Base-by-base conservation (phyloP, 2,113 vertebrate genomes). In the Xiphophorus maculatus region DNA sequence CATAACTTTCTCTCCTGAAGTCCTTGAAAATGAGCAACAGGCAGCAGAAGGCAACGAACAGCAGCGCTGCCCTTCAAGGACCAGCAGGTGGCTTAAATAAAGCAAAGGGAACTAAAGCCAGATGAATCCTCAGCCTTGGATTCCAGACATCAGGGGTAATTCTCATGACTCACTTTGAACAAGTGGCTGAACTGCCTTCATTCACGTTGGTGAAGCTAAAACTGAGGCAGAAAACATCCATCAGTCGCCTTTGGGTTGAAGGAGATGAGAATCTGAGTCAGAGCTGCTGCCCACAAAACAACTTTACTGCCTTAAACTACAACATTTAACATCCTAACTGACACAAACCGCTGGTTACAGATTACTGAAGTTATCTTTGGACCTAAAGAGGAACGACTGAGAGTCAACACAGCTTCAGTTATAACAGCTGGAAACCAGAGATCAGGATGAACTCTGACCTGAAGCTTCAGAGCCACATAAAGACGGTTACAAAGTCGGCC, bases 211-310 rank as follows among this genome's bases (percentile, higher is more conserved):
- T 37, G 13, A 74, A 69, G 29, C 28, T 27, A 32, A 28, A 17
- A 22, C 44, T 44, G 32, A 4, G 35, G 19, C 61, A 6, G 15
- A 32, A 58, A 42, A 54, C 14, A n/a, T 63, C 19, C 15, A 44
- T 44, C 15, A 54, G 1, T 22, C 7, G 1, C 2, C 44, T 19
- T 15, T 54, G 22, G 17, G 9, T 54, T 51, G 8, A 30, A 22
- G 19, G 27, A 32, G 13, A 25, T 40, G 29, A 17, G 4, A 15
- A 40, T 62, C 61, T 30, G 22, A 69, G 32, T 30, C 64, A 33
- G 28, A 71, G n/a, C 63, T 63, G 58, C 37, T 63, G 15, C 48
- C 37, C 72, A 74, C 65, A 69, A 44, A 74, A 33, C 28, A 61
- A 12, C n/a, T 0, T 15, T 44, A 15, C 44, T 5, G 44, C 5